phyloP scores from a whole-genome alignment of 1,140 invertebrate genomes.

The Sipha flava region DNA sequence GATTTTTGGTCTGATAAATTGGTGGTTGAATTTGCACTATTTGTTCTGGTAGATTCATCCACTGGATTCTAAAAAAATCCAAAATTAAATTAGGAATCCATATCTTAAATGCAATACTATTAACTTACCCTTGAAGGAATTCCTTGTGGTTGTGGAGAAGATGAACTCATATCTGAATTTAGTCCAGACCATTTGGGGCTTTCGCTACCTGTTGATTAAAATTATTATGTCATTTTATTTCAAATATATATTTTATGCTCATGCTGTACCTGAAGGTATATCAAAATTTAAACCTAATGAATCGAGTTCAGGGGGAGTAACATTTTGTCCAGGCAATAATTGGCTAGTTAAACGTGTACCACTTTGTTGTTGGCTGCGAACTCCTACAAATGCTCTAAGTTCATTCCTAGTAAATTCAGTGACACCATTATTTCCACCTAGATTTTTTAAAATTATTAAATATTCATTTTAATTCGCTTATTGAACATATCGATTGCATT shows the following conservation, averaged over 20 bases:
- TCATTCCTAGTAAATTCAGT: constrained; percentile 37
- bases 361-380: constrained; percentile 41
- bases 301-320: constrained; percentile 32
- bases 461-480: background rate
- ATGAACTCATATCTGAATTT: constrained; percentile 46
- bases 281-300: constrained; percentile 33
- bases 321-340: constrained; percentile 34
- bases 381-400: constrained; percentile 7
- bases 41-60: constrained; percentile 37
- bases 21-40: constrained; percentile 62
- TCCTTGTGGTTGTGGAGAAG: constrained; percentile 45
- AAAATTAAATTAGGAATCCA: background rate
- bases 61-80: background rate
- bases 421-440: constrained; percentile 38
- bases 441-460: background rate
- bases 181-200: constrained; percentile 48
- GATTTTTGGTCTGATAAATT: constrained; percentile 59
- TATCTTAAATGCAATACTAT: background rate
- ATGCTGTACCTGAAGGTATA: constrained; percentile 41
- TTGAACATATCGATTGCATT: too few relatives aligned
- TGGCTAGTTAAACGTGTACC: constrained; percentile 32
- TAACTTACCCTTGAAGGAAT: constrained; percentile 35
- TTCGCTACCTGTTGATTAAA: too few relatives aligned
- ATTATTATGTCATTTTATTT: too few relatives aligned
- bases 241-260: too few relatives aligned